Conservation (phyloP, 2,888 invertebrate species). For the Cryptus armator region DNA sequence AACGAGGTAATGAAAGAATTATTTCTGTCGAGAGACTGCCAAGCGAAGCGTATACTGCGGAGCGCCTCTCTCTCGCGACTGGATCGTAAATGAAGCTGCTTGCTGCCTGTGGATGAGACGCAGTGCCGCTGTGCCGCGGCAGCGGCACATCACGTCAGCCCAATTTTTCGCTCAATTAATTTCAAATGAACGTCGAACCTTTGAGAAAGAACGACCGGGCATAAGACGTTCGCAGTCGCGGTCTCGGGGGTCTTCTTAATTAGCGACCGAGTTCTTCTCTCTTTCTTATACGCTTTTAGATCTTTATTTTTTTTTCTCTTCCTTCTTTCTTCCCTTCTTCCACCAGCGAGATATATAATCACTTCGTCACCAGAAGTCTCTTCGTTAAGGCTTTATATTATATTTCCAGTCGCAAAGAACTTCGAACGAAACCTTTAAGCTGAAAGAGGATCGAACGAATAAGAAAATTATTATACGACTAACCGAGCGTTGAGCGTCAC, state of each 20-base stretch:
- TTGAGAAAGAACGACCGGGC: constrained; percentile 34
- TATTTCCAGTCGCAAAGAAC: background rate
- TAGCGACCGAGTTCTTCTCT: constrained; percentile 38
- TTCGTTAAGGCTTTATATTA: constrained; percentile 25
- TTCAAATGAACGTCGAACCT: constrained; percentile 60
- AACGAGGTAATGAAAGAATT: background rate
- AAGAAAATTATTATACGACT: constrained; percentile 40
- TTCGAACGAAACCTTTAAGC: background rate
- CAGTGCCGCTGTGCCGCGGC: constrained; percentile 4
- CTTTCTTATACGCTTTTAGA: background rate
- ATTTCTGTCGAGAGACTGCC: background rate
- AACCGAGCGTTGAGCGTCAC: constrained; percentile 3
- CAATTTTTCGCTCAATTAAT: constrained; percentile 66
- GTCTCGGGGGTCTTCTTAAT: constrained; percentile 53
- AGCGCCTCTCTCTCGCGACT: background rate
- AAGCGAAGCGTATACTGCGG: background rate
- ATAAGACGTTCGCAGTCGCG: constrained; percentile 12
- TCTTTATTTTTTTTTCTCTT: background rate
- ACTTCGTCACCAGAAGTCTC: constrained; percentile 32
- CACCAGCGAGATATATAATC: constrained; percentile 37
- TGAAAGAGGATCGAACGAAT: constrained; percentile 8
- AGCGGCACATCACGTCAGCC: constrained; percentile 32
- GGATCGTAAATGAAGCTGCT: constrained; percentile 17
- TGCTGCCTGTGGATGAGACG: constrained; percentile 15
- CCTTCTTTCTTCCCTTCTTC: background rate